Conservation (phyloP, 2,113 vertebrate species). For the Theristicus caerulescens region DNA sequence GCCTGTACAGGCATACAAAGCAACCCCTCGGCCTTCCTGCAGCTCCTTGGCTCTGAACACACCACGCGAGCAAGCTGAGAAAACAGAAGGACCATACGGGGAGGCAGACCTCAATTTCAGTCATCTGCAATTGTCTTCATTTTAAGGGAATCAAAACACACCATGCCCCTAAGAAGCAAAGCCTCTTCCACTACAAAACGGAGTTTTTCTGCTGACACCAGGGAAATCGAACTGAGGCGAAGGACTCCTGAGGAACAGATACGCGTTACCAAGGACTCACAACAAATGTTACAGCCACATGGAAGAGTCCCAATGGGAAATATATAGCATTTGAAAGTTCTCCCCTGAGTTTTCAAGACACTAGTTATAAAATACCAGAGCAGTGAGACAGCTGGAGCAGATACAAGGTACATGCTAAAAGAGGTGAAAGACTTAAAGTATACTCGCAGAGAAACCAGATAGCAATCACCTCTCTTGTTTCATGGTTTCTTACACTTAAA, state of each 20-base stretch:
- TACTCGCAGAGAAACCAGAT: background rate
- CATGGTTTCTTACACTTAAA: background rate
- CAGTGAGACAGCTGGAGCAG: constrained; percentile 4
- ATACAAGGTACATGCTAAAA: background rate
- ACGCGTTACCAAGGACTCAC: background rate
- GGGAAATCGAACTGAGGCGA: background rate
- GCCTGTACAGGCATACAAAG: background rate
- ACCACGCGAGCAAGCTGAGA: rapidly evolving
- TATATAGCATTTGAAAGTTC: background rate
- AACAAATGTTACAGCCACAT: background rate
- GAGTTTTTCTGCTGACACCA: background rate
- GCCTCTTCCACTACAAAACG: background rate
- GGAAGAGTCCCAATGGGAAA: background rate
- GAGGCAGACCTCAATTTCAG: background rate
- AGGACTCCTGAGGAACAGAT: background rate
- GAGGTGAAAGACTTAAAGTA: background rate
- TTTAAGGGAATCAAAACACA: background rate
- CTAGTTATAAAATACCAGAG: constrained; percentile 30
- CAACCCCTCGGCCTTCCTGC: background rate
- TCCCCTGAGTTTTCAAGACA: constrained; percentile 17
- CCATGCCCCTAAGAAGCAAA: background rate
- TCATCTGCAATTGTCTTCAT: background rate
- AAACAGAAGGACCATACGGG: background rate
- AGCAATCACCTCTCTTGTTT: background rate
- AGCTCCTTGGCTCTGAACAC: rapidly evolving